phyloP scores from a whole-genome alignment of 1,140 invertebrate species.

The Andricus grossulariae region DNA sequence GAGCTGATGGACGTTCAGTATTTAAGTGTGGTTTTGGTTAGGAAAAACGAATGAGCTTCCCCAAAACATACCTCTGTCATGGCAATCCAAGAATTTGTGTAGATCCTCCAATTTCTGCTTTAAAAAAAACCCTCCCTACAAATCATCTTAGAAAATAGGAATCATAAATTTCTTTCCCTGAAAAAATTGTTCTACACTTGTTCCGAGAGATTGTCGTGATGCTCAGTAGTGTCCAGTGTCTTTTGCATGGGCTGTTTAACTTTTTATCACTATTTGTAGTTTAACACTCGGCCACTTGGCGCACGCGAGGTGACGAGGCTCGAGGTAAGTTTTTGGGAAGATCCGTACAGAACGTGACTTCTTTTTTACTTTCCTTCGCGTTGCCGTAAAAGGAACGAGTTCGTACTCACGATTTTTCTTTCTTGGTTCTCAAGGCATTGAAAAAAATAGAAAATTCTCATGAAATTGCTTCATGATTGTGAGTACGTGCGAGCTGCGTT shows the following conservation, averaged over 20 bases:
- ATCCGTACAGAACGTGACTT: not conserved
- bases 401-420: not conserved
- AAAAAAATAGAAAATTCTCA: not conserved
- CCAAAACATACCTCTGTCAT: slow-evolving; percentile 73
- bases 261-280: slow-evolving; percentile 69
- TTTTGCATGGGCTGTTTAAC: slow-evolving; percentile 69
- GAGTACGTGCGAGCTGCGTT: not conserved
- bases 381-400: not conserved
- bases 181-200: slow-evolving; percentile 42
- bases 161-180: too few species aligned
- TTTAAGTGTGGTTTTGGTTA: slow-evolving; percentile 66
- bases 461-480: not conserved
- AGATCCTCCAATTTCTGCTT: slow-evolving; percentile 1
- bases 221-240: slow-evolving; percentile 62
- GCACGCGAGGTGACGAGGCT: slow-evolving; percentile 62
- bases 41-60: slow-evolving; percentile 71
- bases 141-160: not conserved
- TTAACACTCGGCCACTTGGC: slow-evolving; percentile 64
- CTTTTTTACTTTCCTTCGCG: not conserved
- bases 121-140: not conserved
- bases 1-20: not conserved
- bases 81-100: slow-evolving; percentile 55
- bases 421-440: not conserved
- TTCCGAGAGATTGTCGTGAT: slow-evolving; percentile 53
- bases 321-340: slow-evolving; percentile 69